Conservation (phyloP, 2,888 invertebrate genomes). For the Strigamia crassipes region DNA sequence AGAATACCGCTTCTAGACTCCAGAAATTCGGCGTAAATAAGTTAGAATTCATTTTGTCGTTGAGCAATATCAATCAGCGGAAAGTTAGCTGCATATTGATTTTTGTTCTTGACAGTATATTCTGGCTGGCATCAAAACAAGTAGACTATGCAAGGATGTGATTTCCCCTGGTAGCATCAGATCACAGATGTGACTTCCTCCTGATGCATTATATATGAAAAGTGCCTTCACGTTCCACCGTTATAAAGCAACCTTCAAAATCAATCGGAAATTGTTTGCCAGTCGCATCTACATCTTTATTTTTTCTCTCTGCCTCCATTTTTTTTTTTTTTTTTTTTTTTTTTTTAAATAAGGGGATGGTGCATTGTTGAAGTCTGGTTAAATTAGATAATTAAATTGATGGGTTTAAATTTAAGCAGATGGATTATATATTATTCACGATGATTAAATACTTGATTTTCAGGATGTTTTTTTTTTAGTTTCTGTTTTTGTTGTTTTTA, state of each 20-base stretch:
- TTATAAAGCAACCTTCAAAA: conserved; percentile 11
- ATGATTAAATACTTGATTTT: no score
- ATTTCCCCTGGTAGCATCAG: conserved; percentile 11
- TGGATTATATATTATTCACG: no score
- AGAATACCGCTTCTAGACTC: background rate
- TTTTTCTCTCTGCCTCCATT: background rate
- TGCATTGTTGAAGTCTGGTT: background rate
- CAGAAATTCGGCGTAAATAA: background rate
- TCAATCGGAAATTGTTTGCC: conserved; percentile 12
- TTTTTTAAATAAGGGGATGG: background rate
- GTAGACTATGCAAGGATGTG: background rate
- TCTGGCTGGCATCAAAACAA: conserved; percentile 21
- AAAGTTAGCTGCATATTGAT: conserved; percentile 11
- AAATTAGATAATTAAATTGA: no score
- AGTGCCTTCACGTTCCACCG: conserved; percentile 1
- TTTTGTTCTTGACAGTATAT: background rate
- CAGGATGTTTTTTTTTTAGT: no score
- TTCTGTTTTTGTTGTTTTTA: no score
- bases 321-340: background rate
- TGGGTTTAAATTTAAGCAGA: no score
- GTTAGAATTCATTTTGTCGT: background rate
- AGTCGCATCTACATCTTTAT: background rate
- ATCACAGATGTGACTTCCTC: conserved; percentile 21
- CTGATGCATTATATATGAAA: conserved; percentile 16
- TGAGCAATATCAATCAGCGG: background rate